phyloP scores from a whole-genome alignment of 2,113 vertebrate species.

The Hepsetus odoe region DNA sequence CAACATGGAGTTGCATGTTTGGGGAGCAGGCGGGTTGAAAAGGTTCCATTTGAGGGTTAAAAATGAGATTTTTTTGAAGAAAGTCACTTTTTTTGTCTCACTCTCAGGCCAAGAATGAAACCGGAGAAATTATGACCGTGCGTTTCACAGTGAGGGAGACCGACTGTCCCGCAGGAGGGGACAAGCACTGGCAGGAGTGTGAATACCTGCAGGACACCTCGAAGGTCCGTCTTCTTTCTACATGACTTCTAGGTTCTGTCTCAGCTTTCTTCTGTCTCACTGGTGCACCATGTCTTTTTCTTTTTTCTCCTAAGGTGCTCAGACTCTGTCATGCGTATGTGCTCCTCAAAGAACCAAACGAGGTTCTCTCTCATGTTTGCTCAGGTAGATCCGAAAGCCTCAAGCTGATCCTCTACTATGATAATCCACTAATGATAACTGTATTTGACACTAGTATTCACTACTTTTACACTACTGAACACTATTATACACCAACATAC shows the following conservation, averaged over 20 bases:
- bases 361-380: conserved; percentile 45
- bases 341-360: conserved; percentile 14
- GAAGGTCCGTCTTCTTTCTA: conserved; percentile 66
- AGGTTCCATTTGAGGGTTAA: no score
- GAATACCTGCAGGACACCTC: conserved; percentile 66
- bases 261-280: no score
- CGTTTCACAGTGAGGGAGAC: conserved; percentile 79
- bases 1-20: not conserved
- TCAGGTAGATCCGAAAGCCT: conserved; percentile 19
- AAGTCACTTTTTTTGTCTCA: conserved; percentile 3
- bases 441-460: no score
- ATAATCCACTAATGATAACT: not conserved
- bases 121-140: conserved; percentile 65
- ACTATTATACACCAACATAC: no score
- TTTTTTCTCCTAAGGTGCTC: conserved; percentile 57
- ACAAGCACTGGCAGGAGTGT: conserved; percentile 82
- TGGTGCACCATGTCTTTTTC: no score
- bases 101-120: conserved; percentile 69
- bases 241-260: not conserved
- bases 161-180: conserved; percentile 69
- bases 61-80: not conserved
- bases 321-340: conserved; percentile 40
- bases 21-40: no score
- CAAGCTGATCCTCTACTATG: not conserved
- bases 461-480: no score